Conservation (phyloP, 2,888 invertebrate genomes). For the Achlya flavicornis region DNA sequence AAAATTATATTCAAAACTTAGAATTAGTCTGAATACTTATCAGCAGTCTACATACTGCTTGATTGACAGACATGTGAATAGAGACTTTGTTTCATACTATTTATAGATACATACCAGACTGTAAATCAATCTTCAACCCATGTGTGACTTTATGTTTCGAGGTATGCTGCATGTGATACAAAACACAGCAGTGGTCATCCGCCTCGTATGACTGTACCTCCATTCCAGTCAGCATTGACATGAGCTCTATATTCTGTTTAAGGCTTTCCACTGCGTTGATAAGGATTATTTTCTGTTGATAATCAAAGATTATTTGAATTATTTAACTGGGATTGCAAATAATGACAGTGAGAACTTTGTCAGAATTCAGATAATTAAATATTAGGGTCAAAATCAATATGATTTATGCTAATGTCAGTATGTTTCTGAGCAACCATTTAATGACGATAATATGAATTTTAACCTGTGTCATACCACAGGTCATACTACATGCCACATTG, state of each 20-base stretch:
- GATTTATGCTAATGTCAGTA: too few relatives aligned
- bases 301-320: background rate
- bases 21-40: too few relatives aligned
- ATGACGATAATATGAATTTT: too few relatives aligned
- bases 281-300: slow-evolving; percentile 59
- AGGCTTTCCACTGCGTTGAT: slow-evolving; percentile 52
- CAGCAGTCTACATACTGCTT: too few relatives aligned
- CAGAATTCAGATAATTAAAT: too few relatives aligned
- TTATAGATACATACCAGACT: slow-evolving; percentile 44
- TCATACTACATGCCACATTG: too few relatives aligned
- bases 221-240: slow-evolving; percentile 63
- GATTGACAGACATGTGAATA: too few relatives aligned
- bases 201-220: slow-evolving; percentile 67
- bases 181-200: slow-evolving; percentile 63
- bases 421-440: too few relatives aligned
- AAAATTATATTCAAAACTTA: too few relatives aligned
- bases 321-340: background rate
- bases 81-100: too few relatives aligned
- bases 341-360: background rate
- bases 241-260: slow-evolving; percentile 54
- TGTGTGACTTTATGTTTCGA: slow-evolving; percentile 55
- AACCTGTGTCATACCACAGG: too few relatives aligned
- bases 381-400: too few relatives aligned
- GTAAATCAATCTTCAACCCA: slow-evolving; percentile 65
- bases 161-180: slow-evolving; percentile 69